phyloP scores from a whole-genome alignment of 2,797 vertebrate genomes.

The Knipowitschia caucasica region DNA sequence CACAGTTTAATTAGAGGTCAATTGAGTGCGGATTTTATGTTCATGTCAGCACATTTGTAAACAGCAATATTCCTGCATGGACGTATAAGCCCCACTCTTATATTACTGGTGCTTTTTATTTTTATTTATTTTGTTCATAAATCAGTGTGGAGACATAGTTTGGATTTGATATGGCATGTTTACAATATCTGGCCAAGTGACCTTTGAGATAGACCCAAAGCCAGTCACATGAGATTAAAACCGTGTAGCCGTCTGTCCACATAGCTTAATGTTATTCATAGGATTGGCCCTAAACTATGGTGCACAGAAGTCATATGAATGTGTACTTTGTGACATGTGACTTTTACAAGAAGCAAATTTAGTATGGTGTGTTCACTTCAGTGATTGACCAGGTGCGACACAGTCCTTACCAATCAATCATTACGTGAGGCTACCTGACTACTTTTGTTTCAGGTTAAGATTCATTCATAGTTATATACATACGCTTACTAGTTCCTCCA shows the following conservation, averaged over 20 bases:
- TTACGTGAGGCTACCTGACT: background rate
- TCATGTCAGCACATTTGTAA: slow-evolving; percentile 37
- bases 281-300: slow-evolving; percentile 10
- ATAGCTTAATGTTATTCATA: slow-evolving; percentile 22
- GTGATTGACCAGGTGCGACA: slow-evolving; percentile 47
- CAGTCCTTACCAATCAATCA: background rate
- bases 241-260: slow-evolving; percentile 17
- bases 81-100: background rate
- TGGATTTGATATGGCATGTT: slow-evolving; percentile 47
- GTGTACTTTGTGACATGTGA: slow-evolving; percentile 22
- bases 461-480: no score
- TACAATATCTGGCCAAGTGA: slow-evolving; percentile 42
- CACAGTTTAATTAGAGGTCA: slow-evolving; percentile 67
- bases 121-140: background rate
- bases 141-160: slow-evolving; percentile 10
- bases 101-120: background rate
- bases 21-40: slow-evolving; percentile 46
- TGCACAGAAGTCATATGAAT: slow-evolving; percentile 5
- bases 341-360: slow-evolving; percentile 20
- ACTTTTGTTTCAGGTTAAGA: no score
- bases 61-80: slow-evolving; percentile 35
- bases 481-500: no score
- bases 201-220: slow-evolving; percentile 54
- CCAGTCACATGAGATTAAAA: slow-evolving; percentile 43
- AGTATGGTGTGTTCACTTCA: slow-evolving; percentile 31